Evolutionary conservation across 2,797 vertebrate species (phyloP).

Genomic region (Anniella stebbinsi): DNA sequence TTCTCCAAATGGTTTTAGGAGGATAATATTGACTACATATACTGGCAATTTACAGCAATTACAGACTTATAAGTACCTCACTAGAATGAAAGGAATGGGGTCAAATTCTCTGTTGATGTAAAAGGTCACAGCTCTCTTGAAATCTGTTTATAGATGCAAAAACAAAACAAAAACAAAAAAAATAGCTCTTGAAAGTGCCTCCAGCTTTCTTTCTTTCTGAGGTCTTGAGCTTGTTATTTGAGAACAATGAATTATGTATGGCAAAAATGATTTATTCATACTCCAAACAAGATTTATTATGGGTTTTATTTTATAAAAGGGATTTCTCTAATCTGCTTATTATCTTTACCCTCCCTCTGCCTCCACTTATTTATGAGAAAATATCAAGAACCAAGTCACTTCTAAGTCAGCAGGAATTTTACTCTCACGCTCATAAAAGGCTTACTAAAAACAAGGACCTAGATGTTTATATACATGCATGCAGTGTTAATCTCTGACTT

Average conservation of each 20-base stretch:
- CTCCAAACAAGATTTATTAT: constrained; percentile 67
- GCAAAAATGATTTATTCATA: constrained; percentile 64
- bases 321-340: constrained; percentile 64
- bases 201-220: constrained; percentile 16
- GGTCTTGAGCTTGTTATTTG: constrained; percentile 44
- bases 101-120: neutral
- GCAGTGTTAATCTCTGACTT: constrained; percentile 17
- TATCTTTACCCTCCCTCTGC: constrained; percentile 10
- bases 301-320: constrained; percentile 65
- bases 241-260: constrained; percentile 64
- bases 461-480: constrained; percentile 11
- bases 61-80: neutral
- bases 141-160: neutral
- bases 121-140: rapidly evolving
- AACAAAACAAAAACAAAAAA: too few species aligned
- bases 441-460: constrained; percentile 29
- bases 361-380: constrained; percentile 27
- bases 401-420: constrained; percentile 55
- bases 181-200: rapidly evolving
- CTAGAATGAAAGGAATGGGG: neutral
- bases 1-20: neutral
- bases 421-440: constrained; percentile 34
- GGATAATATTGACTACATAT: neutral
- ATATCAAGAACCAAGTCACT: constrained; percentile 36
- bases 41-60: neutral